phyloP scores from a whole-genome alignment of 2,797 vertebrate species.

The Podarcis lilfordi region DNA sequence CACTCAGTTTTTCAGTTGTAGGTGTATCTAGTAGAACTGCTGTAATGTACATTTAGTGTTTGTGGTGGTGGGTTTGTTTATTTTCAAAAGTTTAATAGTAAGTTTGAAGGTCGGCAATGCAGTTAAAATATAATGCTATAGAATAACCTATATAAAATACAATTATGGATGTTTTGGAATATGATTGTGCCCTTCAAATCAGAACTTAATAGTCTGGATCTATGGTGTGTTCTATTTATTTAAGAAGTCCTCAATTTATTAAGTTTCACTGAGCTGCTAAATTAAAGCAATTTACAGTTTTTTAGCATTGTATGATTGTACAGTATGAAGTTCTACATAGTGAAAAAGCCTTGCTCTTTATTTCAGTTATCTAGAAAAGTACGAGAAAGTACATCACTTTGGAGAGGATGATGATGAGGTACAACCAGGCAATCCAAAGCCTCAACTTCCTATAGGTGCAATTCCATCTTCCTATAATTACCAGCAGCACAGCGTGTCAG shows the following conservation, averaged over 20 bases:
- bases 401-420: conserved; percentile 98
- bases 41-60: neutral
- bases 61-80: neutral
- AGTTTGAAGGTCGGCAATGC: neutral
- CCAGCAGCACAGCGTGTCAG: conserved; percentile 98
- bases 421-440: conserved; percentile 97
- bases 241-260: neutral
- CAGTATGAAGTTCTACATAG: neutral
- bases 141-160: neutral
- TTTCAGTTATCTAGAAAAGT: conserved; percentile 98
- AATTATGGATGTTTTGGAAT: neutral
- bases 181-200: neutral
- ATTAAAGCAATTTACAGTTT: conserved; percentile 17
- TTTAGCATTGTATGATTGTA: neutral
- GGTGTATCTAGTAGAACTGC: neutral
- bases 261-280: neutral
- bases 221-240: neutral
- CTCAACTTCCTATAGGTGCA: conserved; percentile 96
- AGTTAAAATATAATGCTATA: neutral
- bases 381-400: conserved; percentile 99
- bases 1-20: neutral
- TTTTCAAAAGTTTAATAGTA: neutral
- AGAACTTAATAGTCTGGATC: neutral
- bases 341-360: conserved; percentile 37
- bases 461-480: conserved; percentile 99